Percentiles rank a stretch among this genome's conserved stretches.
Evolutionary conservation across 2,113 vertebrate species (phyloP).

Genomic region (Irena cyanogastra): DNA sequence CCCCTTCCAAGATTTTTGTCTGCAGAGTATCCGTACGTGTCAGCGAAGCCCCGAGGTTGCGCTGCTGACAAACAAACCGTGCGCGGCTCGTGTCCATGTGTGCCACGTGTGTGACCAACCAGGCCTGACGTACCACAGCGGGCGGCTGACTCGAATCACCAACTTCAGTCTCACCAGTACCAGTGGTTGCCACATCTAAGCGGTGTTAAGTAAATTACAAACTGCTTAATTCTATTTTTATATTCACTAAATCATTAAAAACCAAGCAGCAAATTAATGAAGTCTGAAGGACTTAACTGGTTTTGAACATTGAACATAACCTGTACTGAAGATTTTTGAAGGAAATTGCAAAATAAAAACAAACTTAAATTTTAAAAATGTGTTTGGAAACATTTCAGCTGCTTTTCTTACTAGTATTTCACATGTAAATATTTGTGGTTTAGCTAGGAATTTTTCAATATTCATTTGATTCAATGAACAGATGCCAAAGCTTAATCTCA

Average conservation of each 20-base stretch:
- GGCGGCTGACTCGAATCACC: background rate
- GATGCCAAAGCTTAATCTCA: slow-evolving; percentile 16
- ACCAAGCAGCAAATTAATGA: background rate
- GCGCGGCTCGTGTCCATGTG: background rate
- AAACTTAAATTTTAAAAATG: background rate
- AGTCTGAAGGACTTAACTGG: background rate
- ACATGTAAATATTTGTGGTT: slow-evolving; percentile 4
- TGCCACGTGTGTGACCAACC: background rate
- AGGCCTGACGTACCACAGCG: fast-evolving
- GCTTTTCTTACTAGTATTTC: background rate
- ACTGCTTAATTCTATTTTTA: background rate
- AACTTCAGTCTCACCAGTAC: background rate
- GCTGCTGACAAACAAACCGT: background rate
- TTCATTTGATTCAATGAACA: slow-evolving; percentile 19
- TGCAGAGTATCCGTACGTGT: background rate
- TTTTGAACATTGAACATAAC: background rate
- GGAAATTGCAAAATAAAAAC: slow-evolving; percentile 7
- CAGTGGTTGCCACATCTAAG: background rate
- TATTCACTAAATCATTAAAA: background rate
- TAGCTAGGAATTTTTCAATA: slow-evolving; percentile 60
- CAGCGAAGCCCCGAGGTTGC: background rate
- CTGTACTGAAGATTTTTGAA: background rate
- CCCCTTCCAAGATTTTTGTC: background rate
- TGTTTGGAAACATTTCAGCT: slow-evolving; percentile 13
- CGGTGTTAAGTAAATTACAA: background rate